Conservation (phyloP, 2,888 invertebrate species). For the Thumatha senex region DNA sequence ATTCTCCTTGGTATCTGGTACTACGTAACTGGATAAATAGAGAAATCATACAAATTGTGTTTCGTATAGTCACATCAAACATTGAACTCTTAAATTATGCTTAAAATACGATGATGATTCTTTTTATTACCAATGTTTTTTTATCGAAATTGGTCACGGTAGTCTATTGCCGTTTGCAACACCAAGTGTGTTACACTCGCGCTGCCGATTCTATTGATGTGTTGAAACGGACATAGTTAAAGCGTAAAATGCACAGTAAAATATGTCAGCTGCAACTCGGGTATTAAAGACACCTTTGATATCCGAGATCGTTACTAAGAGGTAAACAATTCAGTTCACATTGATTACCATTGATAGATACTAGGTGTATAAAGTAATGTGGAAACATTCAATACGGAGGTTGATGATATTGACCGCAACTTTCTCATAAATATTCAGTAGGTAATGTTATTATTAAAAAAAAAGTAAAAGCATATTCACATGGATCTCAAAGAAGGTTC, state of each 20-base stretch:
- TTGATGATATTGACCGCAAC: conserved; percentile 59
- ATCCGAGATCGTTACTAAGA: conserved; percentile 58
- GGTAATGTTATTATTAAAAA: conserved; percentile 65
- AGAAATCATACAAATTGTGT: too few species aligned
- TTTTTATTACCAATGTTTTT: too few species aligned
- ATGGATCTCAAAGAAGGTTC: conserved; percentile 50
- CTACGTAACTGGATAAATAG: too few species aligned
- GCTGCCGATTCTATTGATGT: too few species aligned
- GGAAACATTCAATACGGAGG: conserved; percentile 54
- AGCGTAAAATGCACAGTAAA: conserved; percentile 42
- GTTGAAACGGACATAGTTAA: conserved; percentile 1
- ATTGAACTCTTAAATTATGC: too few species aligned
- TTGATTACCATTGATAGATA: conserved; percentile 49
- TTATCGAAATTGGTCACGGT: too few species aligned
- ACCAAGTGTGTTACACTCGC: too few species aligned
- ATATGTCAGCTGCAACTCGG: conserved; percentile 44
- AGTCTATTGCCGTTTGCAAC: too few species aligned
- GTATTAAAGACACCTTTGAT: conserved; percentile 27
- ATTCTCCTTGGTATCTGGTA: too few species aligned
- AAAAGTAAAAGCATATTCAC: conserved; percentile 78
- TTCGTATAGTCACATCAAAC: too few species aligned
- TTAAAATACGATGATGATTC: too few species aligned
- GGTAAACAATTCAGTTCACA: conserved; percentile 18
- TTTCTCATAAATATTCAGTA: conserved; percentile 69
- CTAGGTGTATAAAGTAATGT: conserved; percentile 57